Evolutionary conservation across 1,140 invertebrate genomes (phyloP).

Genomic region (Cyclina sinensis): DNA sequence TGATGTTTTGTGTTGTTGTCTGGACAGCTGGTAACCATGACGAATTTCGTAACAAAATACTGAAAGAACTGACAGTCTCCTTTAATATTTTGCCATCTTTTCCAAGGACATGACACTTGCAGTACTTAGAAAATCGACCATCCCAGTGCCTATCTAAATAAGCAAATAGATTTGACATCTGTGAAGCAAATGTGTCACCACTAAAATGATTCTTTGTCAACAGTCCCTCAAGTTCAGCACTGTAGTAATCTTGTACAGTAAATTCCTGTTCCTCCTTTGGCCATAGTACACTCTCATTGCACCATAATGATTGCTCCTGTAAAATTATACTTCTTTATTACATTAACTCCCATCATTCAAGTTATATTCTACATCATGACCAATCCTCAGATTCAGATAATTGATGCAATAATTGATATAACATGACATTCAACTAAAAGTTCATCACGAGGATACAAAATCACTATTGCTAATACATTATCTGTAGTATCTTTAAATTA

Average conservation of each 20-base stretch:
- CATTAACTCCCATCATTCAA: too few species aligned
- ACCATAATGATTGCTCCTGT: conserved; percentile 67
- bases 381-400: too few species aligned
- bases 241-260: conserved; percentile 32
- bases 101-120: neutral
- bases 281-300: conserved; percentile 6
- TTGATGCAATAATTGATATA: too few species aligned
- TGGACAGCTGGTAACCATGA: conserved; percentile 79
- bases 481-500: too few species aligned
- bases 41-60: conserved; percentile 41
- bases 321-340: conserved; percentile 24
- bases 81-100: conserved; percentile 35
- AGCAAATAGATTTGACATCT: conserved; percentile 38
- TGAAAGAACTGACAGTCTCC: conserved; percentile 31
- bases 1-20: conserved; percentile 30
- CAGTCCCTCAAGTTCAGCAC: conserved; percentile 37
- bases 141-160: conserved; percentile 46
- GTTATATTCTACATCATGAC: too few species aligned
- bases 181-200: neutral
- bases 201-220: neutral
- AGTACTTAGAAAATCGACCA: neutral
- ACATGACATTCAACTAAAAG: too few species aligned
- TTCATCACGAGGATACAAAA: too few species aligned
- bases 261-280: conserved; percentile 48
- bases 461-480: too few species aligned